These are phyloP conservation scores for Falco peregrinus DNA, from an alignment of 2,797 vertebrate genomes.

Conservation along the genomic window DNA sequence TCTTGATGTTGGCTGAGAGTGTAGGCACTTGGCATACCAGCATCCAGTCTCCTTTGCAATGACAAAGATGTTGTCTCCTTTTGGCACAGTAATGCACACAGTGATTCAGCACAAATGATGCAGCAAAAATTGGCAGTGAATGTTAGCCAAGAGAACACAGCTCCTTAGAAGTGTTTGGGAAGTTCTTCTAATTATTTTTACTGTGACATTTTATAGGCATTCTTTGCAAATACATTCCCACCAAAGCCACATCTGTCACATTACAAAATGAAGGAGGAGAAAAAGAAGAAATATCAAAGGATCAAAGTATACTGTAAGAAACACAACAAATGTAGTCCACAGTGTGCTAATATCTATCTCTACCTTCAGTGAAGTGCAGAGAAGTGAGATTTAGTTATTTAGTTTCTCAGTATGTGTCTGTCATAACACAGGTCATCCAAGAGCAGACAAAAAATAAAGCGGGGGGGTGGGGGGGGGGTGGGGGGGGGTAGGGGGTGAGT, in stretches of 20 bases:
- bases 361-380: not conserved
- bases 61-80: not conserved
- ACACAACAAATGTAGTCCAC: not conserved
- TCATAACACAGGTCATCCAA: not conserved
- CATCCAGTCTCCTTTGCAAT: not conserved
- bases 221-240: not conserved
- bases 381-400: not conserved
- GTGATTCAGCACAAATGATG: not conserved
- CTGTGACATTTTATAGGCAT: not conserved
- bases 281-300: not conserved
- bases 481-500: too few relatives aligned
- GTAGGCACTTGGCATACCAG: not conserved
- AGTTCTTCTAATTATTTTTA: slow-evolving; percentile 7
- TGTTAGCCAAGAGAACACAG: not conserved
- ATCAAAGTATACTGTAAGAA: not conserved
- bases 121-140: not conserved
- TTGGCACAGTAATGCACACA: not conserved
- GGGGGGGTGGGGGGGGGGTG: too few relatives aligned
- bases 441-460: not conserved
- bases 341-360: not conserved
- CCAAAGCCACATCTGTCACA: not conserved
- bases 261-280: not conserved
- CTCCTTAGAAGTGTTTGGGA: not conserved
- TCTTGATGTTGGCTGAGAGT: slow-evolving; percentile 12
- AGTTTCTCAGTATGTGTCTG: not conserved